Evolutionary conservation across 92 coral and sea anemone species (phyloP), one percentile per base, ranked within the genome.

Genomic region (Virgularia gustaviana): DNA sequence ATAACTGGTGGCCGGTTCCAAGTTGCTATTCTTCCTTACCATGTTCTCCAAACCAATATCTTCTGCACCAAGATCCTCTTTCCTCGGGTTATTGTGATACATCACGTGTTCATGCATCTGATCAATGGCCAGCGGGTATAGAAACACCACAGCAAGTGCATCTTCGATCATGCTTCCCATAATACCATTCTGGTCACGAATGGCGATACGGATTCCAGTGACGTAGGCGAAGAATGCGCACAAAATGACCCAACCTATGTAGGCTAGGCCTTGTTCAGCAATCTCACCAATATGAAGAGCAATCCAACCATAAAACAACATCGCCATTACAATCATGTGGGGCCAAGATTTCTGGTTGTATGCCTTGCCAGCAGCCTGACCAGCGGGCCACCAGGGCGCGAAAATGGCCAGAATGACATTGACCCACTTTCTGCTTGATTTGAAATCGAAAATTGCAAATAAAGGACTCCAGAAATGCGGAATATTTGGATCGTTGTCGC

Each of bases 381-480:
- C 88, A 53, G 75, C 79, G 1, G 88, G 79, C 57, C 79, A 88
- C 94, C 97, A 88, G 0, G 95, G 97, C 27, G 86, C 91, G 45
- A 89, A 27, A 44, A 83, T 31, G 34, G 91, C 91, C 28, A 83
- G 27, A 20, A 83, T 22, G 31, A 65, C 70, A 54, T 64, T 83
- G 59, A 59, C 66, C 53, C 77, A 80, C 30, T 79, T 82, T 20
- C 16, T 8, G 6, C 6, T 15, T 1, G 82, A 63, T 16, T 83
- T 83, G 30, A 36, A 70, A 59, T 81, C 84, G 27, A 89, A 16
- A 37, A 84, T 83, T 32, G 87, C 96, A 34, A 89, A 41, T 30
- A 89, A 60, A 57, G 88, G 71, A 25, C 79, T 70, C 16, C 79
- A 62, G 64, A 89, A 89, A 38, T 86, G 84, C 45, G 96, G 90